These are phyloP conservation scores for Isichthys henryi DNA, from an alignment of 2,113 vertebrate species.

Conservation along the genomic window DNA sequence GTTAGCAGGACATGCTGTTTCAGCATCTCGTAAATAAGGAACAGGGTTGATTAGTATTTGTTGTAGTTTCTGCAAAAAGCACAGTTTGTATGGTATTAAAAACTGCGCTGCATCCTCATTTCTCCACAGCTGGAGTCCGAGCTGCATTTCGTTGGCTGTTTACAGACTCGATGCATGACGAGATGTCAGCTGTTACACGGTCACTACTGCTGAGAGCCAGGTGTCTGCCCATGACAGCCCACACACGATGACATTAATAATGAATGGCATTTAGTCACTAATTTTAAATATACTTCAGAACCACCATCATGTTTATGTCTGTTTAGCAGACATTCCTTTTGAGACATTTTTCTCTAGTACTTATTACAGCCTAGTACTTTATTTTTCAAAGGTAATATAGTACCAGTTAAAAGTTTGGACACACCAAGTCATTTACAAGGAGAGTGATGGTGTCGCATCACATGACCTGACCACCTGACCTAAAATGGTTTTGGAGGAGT, in stretches of 20 bases:
- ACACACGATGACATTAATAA: neutral
- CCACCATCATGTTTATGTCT: neutral
- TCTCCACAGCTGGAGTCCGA: neutral
- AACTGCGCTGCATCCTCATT: neutral
- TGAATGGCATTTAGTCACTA: neutral
- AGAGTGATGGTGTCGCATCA: neutral
- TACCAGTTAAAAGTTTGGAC: neutral
- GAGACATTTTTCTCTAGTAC: neutral
- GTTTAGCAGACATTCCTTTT: neutral
- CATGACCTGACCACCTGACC: neutral
- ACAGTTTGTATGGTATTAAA: neutral
- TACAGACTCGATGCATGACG: neutral
- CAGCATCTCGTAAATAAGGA: neutral
- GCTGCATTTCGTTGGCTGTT: neutral
- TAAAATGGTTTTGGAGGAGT: neutral
- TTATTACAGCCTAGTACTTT: neutral
- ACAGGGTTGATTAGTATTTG: neutral
- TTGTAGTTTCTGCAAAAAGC: neutral
- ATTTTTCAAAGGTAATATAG: neutral
- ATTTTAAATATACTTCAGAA: neutral
- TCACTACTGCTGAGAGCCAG: neutral
- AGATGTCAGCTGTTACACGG: neutral
- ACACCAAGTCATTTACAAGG: neutral
- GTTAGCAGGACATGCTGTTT: neutral
- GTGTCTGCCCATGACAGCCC: neutral